These are phyloP conservation scores for Chaetoderma sp. DNA, from an alignment of 2,888 invertebrate species.

Conservation along the genomic window DNA sequence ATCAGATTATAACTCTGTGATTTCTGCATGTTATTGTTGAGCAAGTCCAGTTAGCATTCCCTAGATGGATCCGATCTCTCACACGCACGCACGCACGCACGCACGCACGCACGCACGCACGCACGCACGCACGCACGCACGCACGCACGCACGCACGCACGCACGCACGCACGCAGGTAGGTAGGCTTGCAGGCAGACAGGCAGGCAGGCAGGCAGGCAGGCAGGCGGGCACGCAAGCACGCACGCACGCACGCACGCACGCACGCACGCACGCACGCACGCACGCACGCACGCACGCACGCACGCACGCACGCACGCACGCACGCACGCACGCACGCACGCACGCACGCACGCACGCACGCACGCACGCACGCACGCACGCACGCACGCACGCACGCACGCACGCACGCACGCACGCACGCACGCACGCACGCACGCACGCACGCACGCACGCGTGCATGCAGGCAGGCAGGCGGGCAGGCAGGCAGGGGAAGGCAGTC, in stretches of 20 bases:
- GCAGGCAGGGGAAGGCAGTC: not conserved
- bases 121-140: not conserved
- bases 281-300: not conserved
- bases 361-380: not conserved
- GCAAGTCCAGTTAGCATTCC: too few species aligned
- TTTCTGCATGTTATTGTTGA: too few species aligned
- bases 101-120: slow-evolving; percentile 6
- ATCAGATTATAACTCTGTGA: too few species aligned
- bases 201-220: too few species aligned
- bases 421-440: not conserved
- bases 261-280: not conserved
- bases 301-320: not conserved
- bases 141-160: too few species aligned
- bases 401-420: not conserved
- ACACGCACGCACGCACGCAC: not conserved
- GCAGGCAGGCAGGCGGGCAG: too few species aligned
- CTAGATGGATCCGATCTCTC: not conserved
- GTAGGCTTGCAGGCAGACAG: too few species aligned
- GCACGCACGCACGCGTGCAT: not conserved
- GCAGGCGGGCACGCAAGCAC: too few species aligned
- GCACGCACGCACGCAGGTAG: too few species aligned
- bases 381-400: not conserved
- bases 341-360: not conserved
- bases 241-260: too few species aligned
- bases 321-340: not conserved